Conservation (phyloP, 2,113 vertebrate species). For the Austrofundulus limnaeus region DNA sequence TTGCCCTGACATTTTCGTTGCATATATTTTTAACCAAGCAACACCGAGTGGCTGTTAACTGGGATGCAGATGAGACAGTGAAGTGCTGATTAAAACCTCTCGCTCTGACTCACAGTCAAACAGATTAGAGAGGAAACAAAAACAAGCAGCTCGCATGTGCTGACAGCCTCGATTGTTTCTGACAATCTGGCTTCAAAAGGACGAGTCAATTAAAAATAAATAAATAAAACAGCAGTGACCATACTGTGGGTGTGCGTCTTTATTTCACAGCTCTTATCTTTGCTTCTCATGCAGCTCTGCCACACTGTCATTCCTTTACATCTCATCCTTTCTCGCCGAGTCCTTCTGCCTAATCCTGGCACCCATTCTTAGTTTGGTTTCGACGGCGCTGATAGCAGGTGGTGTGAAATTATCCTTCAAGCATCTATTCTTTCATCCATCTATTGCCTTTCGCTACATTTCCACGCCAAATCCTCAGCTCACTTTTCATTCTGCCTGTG, state of each 20-base stretch:
- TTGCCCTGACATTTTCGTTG: conserved; percentile 1
- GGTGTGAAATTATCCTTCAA: conserved; percentile 8
- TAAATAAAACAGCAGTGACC: conserved; percentile 3
- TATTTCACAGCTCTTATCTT: conserved; percentile 35
- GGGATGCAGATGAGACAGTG: neutral
- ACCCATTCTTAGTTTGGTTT: conserved; percentile 17
- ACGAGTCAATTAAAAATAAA: conserved; percentile 8
- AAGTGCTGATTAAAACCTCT: conserved; percentile 3
- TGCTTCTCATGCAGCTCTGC: conserved; percentile 20
- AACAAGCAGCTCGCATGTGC: neutral
- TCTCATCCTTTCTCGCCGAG: conserved; percentile 2
- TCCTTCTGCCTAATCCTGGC: conserved; percentile 18
- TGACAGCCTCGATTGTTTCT: conserved; percentile 1
- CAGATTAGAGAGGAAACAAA: neutral
- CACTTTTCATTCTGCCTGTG: conserved; percentile 18
- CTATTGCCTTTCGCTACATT: conserved; percentile 11
- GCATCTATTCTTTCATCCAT: conserved; percentile 11
- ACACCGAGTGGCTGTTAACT: neutral
- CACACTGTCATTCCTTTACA: conserved; percentile 13
- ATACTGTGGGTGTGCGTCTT: conserved; percentile 1
- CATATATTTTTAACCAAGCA: conserved; percentile 1
- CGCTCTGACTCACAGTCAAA: neutral
- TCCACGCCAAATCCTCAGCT: conserved; percentile 12
- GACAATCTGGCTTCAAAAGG: neutral
- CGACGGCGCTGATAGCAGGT: conserved; percentile 20